Base-by-base conservation (phyloP, 2,888 invertebrate species). In the Hetaerina titia region DNA sequence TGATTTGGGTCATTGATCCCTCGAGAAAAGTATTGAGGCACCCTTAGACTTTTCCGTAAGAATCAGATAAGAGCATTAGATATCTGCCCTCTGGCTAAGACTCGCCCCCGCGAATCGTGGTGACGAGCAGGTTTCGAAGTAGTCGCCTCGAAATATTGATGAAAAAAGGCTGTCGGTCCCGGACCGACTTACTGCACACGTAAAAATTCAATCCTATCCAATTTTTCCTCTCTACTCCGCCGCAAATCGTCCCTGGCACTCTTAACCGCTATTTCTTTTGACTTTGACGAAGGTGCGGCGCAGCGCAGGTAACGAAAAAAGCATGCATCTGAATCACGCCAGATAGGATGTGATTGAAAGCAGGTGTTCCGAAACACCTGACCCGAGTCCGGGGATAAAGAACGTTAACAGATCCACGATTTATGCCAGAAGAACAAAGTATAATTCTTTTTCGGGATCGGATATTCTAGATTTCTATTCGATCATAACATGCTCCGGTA, bases 311-410 rank as follows among this genome's bases (percentile, higher is more conserved):
- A 45, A 45, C 45, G 13, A 81, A 69, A 69, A 81, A 81, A 81
- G 11, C 31, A 31, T 5, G 81, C 31, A 11, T 31, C 25, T 81
- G 81, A 81, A 81, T 81, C 81, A 81, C 31, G 25, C n/a, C 63
- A 2, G 64, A 90, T 25, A 31, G 17, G 92, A 19, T 45, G 11
- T 11, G 90, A 17, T 56, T 69, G 63, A 31, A 81, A 69, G 45
- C 90, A 90, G 92, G 92, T 92, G 92, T 57, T 92, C 92, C 56
- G n/a, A 92, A 92, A 92, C 92, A 74, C 69, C n/a, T 69, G 92
- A 92, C 74, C 56, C 56, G 4, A 45, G 90, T 64, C 90, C 63
- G 69, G 7, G n/a, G 15, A 56, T 15, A 69, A 92, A 64, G 22
- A 69, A 8, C 92, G 7, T 74, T 45, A 90, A 92, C 64, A 92